phyloP scores from a whole-genome alignment of 2,113 vertebrate species.

The Pterophyllum scalare region DNA sequence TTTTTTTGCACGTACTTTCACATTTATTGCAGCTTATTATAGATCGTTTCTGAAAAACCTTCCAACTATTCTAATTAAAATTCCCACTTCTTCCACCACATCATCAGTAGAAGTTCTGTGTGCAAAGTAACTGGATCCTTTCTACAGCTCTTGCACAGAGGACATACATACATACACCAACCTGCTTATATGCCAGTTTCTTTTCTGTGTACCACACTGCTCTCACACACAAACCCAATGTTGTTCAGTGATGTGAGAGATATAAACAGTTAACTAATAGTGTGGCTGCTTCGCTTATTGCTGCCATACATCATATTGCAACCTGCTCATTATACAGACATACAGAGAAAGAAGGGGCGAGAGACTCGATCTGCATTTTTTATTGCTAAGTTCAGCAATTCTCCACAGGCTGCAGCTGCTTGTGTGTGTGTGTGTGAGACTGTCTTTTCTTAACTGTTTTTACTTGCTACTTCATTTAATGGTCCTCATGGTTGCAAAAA shows the following conservation, averaged over 20 bases:
- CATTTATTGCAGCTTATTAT: constrained; percentile 3
- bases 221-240: constrained; percentile 5
- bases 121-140: constrained; percentile 7
- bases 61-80: constrained; percentile 8
- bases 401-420: constrained; percentile 40
- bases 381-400: constrained; percentile 72
- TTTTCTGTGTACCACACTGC: background rate
- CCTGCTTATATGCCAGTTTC: background rate
- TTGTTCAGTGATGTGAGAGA: constrained; percentile 50
- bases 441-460: constrained; percentile 39
- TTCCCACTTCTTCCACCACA: background rate
- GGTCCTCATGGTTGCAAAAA: constrained; percentile 23
- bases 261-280: constrained; percentile 75
- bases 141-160: constrained; percentile 2
- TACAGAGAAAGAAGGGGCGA: constrained; percentile 24
- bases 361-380: constrained; percentile 71
- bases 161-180: background rate
- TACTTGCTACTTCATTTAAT: constrained; percentile 49
- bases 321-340: constrained; percentile 72
- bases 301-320: constrained; percentile 72
- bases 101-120: background rate
- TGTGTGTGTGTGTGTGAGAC: background rate
- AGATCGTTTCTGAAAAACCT: background rate
- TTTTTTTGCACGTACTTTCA: background rate
- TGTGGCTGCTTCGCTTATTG: constrained; percentile 70